These are phyloP conservation scores for Sycophila sp. DNA, from an alignment of 1,140 invertebrate genomes.

Conservation along the genomic window DNA sequence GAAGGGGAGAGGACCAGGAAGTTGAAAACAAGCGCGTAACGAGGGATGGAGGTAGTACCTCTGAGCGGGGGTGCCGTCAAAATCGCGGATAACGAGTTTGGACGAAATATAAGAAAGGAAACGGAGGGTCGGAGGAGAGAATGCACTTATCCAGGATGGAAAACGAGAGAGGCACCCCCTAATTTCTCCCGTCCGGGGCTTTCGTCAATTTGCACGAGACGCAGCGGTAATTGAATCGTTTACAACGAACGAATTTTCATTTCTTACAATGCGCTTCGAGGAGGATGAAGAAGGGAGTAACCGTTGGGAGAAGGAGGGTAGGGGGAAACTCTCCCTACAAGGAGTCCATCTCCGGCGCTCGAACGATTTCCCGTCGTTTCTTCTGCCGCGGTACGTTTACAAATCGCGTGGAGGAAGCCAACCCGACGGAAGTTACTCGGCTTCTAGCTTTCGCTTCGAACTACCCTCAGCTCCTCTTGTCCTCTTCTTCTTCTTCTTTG, in stretches of 20 bases:
- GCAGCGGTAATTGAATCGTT: slow-evolving; percentile 48
- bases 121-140: neutral
- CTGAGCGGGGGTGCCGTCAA: too few species aligned
- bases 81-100: slow-evolving; percentile 38
- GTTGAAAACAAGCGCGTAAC: slow-evolving; percentile 20
- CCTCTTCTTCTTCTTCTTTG: too few species aligned
- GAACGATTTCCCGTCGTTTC: slow-evolving; percentile 50
- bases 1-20: neutral
- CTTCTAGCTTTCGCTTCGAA: neutral
- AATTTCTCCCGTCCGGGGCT: neutral
- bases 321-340: slow-evolving; percentile 42
- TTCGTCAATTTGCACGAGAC: slow-evolving; percentile 4
- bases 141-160: neutral
- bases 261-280: slow-evolving; percentile 32
- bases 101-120: slow-evolving; percentile 37
- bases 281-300: neutral
- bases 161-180: neutral
- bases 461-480: too few species aligned
- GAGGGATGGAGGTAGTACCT: too few species aligned
- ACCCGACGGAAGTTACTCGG: slow-evolving; percentile 27
- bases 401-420: slow-evolving; percentile 31
- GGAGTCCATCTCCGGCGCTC: slow-evolving; percentile 50
- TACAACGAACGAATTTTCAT: slow-evolving; percentile 46
- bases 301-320: neutral
- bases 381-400: slow-evolving; percentile 39